These are phyloP conservation scores for Acomys russatus DNA, from an alignment of 2,797 vertebrate genomes.

Conservation along the genomic window DNA sequence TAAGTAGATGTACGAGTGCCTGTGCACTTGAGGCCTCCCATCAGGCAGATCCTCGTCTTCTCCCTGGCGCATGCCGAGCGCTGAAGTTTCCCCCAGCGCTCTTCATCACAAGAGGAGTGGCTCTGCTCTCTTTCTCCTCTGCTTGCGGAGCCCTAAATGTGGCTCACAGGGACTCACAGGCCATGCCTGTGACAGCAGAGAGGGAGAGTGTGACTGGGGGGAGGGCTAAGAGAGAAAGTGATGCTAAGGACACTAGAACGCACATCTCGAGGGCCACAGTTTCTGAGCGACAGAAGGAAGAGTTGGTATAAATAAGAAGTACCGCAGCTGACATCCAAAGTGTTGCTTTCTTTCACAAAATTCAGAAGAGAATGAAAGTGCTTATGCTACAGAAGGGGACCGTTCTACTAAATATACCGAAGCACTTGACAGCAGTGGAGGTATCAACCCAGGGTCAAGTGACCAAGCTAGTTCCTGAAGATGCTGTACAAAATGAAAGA, in stretches of 20 bases:
- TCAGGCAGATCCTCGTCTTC: constrained; percentile 77
- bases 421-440: constrained; percentile 38
- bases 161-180: background rate
- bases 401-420: constrained; percentile 33
- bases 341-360: constrained; percentile 36
- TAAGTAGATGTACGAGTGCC: constrained; percentile 78
- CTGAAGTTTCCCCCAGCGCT: constrained; percentile 57
- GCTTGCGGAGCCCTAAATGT: accelerated
- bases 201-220: too few species aligned
- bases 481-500: constrained; percentile 18
- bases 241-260: background rate
- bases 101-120: constrained; percentile 42
- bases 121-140: background rate
- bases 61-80: constrained; percentile 59
- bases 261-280: background rate
- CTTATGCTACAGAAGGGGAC: background rate
- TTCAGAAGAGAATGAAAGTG: background rate
- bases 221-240: background rate
- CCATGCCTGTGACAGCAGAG: background rate
- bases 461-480: background rate
- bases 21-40: constrained; percentile 73
- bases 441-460: constrained; percentile 60
- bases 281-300: background rate
- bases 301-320: background rate
- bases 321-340: background rate